These are phyloP conservation scores for Ladona fulva DNA, from an alignment of 1,140 invertebrate species.

Conservation along the genomic window DNA sequence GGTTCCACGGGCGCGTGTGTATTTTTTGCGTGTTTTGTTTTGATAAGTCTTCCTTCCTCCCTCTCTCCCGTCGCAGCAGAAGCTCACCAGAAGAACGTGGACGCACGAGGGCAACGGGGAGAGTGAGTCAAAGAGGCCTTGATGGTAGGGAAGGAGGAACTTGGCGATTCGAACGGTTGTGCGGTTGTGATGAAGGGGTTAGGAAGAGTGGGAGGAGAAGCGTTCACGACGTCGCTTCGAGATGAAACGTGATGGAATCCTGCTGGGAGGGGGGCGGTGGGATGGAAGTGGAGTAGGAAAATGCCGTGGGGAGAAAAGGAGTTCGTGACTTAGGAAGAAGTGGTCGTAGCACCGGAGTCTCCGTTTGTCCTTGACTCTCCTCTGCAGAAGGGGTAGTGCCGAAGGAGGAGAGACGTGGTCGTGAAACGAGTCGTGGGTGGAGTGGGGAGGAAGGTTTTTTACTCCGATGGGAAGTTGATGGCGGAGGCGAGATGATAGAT, in stretches of 20 bases:
- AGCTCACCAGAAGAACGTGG: too few species aligned
- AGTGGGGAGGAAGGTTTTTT: neutral
- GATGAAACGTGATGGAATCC: neutral
- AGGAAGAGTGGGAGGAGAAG: neutral
- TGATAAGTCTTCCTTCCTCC: neutral
- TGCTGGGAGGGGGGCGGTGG: neutral
- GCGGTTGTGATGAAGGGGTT: neutral
- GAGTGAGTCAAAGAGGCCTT: neutral
- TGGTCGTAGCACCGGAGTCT: neutral
- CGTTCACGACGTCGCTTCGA: neutral
- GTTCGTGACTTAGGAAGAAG: slow-evolving; percentile 1
- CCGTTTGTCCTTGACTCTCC: neutral
- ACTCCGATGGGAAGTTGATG: too few species aligned
- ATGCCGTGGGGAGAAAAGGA: neutral
- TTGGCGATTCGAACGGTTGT: neutral
- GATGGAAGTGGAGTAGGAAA: neutral
- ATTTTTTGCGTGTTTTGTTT: too few species aligned
- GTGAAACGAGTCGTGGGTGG: neutral
- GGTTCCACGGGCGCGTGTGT: too few species aligned
- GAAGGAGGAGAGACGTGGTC: neutral
- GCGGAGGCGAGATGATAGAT: too few species aligned
- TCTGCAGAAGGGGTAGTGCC: neutral
- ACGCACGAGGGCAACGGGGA: too few species aligned
- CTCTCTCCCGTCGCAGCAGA: neutral
- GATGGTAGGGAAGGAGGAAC: neutral